Base-by-base conservation (phyloP, 2,113 vertebrate species). In the Thymallus thymallus region DNA sequence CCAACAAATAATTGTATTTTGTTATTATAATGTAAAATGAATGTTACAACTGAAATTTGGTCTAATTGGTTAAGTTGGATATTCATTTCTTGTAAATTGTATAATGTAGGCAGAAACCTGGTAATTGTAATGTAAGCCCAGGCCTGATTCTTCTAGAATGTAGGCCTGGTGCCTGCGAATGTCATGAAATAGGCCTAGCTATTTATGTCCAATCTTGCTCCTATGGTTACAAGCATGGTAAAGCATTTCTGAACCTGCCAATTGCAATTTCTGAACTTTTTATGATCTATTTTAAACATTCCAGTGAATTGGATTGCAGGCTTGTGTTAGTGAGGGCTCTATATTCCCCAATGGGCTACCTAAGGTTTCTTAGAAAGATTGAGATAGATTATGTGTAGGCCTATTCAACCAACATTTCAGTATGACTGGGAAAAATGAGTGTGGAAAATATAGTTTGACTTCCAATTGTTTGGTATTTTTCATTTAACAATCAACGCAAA, bases 151-250 rank as follows among this genome's bases (percentile, higher is more conserved):
- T 60, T 22, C 13, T 22, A 60, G 56, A 60, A 60, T 22, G 56
- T 60, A 60, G 18, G 56, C n/a, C 20, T 23, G 56, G 56, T 60
- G 56, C 56, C 56, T 60, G 56, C 13, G n/a, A 60, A 60, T 60
- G n/a, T 60, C 30, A 30, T 32, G 64, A 66, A 66, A 51, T 51
- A 51, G 14, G 64, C 30, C 64, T 30, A 66, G 64, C 29, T 66
- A 66, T 66, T 66, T 66, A 66, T 5, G 14, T 66, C 26, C 29
- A n/a, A 32, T 32, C 26, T 66, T 7, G 16, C 26, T 60, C 26
- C 18, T 10, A 32, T 35, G 30, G 30, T 32, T 9, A 29, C 6
- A 64, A 30, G 13, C 62, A 64, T 5, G 24, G 62, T 35, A 32
- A 18, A 35, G 18, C 9, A n/a, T 66, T 68, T n/a, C 18, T 60